A percentile compares a stretch with the other conserved stretches of the same genome.
Conservation (phyloP, 2,888 invertebrate species). For the Lasioglossum pauxillum region DNA sequence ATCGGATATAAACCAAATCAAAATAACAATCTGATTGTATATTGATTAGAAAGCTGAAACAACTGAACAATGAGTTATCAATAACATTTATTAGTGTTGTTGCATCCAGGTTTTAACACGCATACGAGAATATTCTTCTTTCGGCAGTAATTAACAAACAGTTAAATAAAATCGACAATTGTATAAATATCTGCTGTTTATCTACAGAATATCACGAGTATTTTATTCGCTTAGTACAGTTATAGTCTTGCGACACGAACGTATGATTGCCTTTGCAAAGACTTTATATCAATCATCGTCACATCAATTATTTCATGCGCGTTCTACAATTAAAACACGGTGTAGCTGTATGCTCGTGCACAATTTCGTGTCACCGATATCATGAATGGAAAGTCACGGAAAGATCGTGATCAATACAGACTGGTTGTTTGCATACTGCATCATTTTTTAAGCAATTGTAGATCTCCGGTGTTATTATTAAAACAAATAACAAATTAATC, state of each 20-base stretch:
- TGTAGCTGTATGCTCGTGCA: neutral
- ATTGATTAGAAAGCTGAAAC: no score
- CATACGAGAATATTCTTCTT: no score
- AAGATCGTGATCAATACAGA: neutral
- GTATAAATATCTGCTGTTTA: neutral
- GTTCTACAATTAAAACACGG: conserved; percentile 16
- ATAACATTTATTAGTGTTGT: no score
- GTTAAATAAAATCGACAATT: neutral
- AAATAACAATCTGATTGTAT: no score
- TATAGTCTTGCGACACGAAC: neutral
- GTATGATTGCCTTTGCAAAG: conserved; percentile 13
- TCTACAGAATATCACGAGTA: neutral
- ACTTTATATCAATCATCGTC: neutral
- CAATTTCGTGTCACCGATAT: conserved; percentile 29
- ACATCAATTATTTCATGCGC: neutral
- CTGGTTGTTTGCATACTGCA: neutral
- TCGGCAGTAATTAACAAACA: no score
- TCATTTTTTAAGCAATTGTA: neutral
- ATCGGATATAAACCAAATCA: no score
- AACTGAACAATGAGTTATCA: no score
- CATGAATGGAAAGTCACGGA: conserved; percentile 39
- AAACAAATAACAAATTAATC: neutral
- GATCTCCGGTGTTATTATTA: no score
- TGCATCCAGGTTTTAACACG: no score
- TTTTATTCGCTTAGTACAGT: neutral